Base-by-base conservation (phyloP, 35 echinoderm and acorn worm genomes). In the Amphiura filiformis region DNA sequence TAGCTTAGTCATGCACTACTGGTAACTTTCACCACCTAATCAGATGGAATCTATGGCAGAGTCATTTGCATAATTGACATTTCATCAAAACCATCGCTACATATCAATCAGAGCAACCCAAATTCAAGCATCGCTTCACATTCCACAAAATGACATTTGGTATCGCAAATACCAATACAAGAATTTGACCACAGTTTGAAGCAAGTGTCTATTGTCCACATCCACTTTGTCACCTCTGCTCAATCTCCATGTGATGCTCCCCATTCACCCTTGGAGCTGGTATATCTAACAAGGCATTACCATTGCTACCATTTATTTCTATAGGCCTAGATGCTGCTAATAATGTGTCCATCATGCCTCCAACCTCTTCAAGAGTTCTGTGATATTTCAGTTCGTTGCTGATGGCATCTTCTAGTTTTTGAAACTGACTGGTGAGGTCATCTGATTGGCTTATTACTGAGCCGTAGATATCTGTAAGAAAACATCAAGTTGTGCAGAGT, bases 341-440 rank as follows among this genome's bases (percentile, higher is more conserved):
- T 39, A 99, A 84, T 1, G 78, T 85, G 38, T 99, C 96, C 76
- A 99, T 65, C 96, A 99, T 94, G 0, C 96, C 93, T 40, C 81
- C 57, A 23, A 99, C 88, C 79, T 95, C 93, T 77, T 90, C 82
- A 12, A 99, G 78, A 0, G 79, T 93, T 12, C 86, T 76, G 33
- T 99, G 96, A 80, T 90, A 99, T 34, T 92, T 77, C 18, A 99
- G 93, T 83, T 99, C 96, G 38, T 95, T 75, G 35, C 87, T 78
- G 0, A 95, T 37, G 4, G 56, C 86, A 18, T 75, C 41, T 34
- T 89, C 39, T 1, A 99, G 87, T 36, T 47, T 76, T 56, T 78
- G 75, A 37, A 99, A 85, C 1, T 79, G 56, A 65, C 86, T 90
- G 78, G 81, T 80, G 18, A 95, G 39, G 28, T 79, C 87, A 18